Percentiles rank a stretch among this genome's conserved stretches.
These are phyloP conservation scores for Chrysina gloriosa DNA, from an alignment of 2,888 invertebrate species.

Conservation along the genomic window DNA sequence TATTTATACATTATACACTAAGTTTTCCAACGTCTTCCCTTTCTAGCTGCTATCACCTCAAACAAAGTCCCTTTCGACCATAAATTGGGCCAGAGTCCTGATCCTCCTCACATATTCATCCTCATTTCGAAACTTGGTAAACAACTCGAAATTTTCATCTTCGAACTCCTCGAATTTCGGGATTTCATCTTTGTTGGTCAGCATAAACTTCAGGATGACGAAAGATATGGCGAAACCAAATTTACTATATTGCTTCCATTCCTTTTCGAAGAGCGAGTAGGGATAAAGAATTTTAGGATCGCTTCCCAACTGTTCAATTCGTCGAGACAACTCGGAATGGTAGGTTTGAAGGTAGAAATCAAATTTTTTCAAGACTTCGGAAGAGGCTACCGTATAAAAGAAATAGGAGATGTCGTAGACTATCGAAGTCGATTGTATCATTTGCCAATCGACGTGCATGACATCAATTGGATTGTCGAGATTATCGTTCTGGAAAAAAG, in stretches of 20 bases:
- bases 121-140: background rate
- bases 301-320: background rate
- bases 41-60: no score
- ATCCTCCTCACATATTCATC: constrained; percentile 3
- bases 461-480: constrained; percentile 1
- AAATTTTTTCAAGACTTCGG: background rate
- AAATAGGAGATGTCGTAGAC: constrained; percentile 7
- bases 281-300: constrained; percentile 11
- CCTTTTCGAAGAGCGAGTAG: constrained; percentile 4
- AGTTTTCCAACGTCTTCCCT: no score
- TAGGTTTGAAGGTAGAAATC: background rate
- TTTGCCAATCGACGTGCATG: constrained; percentile 9
- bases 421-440: background rate
- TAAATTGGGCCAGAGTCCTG: background rate
- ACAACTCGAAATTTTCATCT: background rate
- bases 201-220: background rate
- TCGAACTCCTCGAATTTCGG: background rate
- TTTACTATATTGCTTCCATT: constrained; percentile 16
- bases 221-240: constrained; percentile 19
- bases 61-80: constrained; percentile 1
- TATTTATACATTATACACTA: no score
- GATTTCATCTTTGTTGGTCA: constrained; percentile 7
- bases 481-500: constrained; percentile 36
- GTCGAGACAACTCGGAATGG: background rate
- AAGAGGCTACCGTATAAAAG: constrained; percentile 9